phyloP scores from a whole-genome alignment of 2,113 vertebrate species.

The Corythornis vintsioides region DNA sequence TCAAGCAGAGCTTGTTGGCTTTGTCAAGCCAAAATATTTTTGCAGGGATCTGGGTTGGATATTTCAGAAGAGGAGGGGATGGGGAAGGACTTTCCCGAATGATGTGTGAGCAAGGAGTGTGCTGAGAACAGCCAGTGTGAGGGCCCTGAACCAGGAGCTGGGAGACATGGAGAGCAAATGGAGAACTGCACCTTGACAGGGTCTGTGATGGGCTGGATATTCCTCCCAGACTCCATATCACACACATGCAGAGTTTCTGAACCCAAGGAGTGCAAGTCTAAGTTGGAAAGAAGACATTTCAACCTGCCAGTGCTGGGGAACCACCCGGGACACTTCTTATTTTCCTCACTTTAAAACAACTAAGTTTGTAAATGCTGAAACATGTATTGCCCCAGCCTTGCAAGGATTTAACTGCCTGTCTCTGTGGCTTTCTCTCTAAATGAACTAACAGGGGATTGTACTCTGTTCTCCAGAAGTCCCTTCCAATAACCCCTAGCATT shows the following conservation, averaged over 20 bases:
- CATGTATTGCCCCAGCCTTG: background rate
- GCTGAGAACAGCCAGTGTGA: background rate
- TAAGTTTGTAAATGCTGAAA: background rate
- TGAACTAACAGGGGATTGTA: too few relatives aligned
- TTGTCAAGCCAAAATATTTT: background rate
- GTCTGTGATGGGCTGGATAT: background rate
- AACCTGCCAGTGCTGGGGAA: background rate
- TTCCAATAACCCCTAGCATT: too few relatives aligned
- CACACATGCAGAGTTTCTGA: background rate
- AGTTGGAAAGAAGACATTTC: background rate
- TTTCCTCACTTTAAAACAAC: background rate
- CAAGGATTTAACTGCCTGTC: background rate
- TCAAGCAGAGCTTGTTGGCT: background rate
- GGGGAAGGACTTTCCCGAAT: background rate
- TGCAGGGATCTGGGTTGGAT: background rate
- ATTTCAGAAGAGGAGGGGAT: background rate
- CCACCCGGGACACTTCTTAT: fast-evolving
- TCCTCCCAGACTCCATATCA: background rate
- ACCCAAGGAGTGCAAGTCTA: fast-evolving
- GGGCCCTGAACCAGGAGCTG: background rate
- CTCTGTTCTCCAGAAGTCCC: too few relatives aligned
- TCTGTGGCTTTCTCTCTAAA: background rate
- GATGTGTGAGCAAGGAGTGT: background rate
- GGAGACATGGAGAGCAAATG: background rate
- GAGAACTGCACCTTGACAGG: background rate